These are phyloP conservation scores for Elymnias hypermnestra DNA, from an alignment of 1,140 invertebrate genomes.

Conservation along the genomic window DNA sequence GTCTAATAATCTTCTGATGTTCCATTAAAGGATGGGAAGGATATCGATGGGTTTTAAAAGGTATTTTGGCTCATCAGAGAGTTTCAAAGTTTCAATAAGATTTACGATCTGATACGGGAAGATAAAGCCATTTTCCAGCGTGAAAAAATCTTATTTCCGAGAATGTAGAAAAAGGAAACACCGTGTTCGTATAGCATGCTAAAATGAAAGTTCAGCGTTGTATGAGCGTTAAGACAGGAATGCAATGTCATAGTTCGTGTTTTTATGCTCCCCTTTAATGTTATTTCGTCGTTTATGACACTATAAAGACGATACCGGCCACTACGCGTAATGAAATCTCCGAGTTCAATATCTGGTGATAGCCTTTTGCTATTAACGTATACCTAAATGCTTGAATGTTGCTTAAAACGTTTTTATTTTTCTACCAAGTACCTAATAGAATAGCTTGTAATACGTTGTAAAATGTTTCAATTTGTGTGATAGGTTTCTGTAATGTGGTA, in stretches of 20 bases:
- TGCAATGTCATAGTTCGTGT: conserved; percentile 70
- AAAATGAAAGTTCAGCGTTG: conserved; percentile 41
- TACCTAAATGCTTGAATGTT: neutral
- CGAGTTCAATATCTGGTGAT: conserved; percentile 62
- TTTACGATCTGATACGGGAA: no score
- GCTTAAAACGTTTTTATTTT: conserved; percentile 1
- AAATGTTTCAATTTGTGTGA: conserved; percentile 3
- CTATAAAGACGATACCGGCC: conserved; percentile 70
- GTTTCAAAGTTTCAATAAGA: no score
- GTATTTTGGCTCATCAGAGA: no score
- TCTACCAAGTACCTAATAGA: neutral
- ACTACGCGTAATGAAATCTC: conserved; percentile 74
- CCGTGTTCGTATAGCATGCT: neutral
- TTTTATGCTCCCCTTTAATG: conserved; percentile 67
- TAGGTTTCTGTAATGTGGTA: neutral
- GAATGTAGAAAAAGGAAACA: neutral
- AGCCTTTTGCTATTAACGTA: conserved; percentile 13
- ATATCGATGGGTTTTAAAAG: no score
- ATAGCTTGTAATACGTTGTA: neutral
- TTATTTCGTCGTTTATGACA: conserved; percentile 71
- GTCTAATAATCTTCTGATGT: no score
- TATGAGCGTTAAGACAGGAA: conserved; percentile 46
- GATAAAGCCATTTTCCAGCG: no score
- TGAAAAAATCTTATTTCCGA: no score
- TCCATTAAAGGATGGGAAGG: no score